phyloP scores from a whole-genome alignment of 2,797 vertebrate genomes.

The Serranus cabrilla region DNA sequence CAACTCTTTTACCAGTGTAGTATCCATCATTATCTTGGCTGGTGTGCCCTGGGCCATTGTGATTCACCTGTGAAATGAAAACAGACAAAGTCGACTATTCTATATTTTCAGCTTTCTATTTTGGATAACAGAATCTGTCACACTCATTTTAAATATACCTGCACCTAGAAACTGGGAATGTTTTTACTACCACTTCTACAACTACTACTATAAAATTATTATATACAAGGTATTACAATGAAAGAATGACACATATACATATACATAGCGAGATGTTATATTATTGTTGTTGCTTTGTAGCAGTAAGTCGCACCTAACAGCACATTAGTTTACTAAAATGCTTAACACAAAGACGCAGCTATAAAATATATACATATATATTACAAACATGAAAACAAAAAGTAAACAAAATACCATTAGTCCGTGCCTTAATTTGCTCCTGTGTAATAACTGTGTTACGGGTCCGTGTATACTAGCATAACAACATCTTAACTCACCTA shows the following conservation, averaged over 20 bases:
- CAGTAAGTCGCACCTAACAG: not conserved
- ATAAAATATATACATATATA: not conserved
- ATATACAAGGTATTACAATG: not conserved
- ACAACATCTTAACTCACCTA: not conserved
- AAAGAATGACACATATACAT: too few relatives aligned
- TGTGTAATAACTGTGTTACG: not conserved
- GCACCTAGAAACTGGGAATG: not conserved
- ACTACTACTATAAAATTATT: not conserved
- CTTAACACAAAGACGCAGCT: not conserved
- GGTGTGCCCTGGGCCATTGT: slow-evolving; percentile 75
- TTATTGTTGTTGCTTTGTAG: not conserved
- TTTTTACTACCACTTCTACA: not conserved
- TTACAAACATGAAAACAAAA: not conserved
- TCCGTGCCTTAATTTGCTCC: too few relatives aligned
- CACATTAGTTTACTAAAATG: too few relatives aligned
- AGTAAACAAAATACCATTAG: not conserved
- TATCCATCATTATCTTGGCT: slow-evolving; percentile 73
- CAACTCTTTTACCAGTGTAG: slow-evolving; percentile 80
- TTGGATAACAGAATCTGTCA: not conserved
- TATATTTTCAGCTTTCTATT: not conserved
- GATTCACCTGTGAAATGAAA: slow-evolving; percentile 32
- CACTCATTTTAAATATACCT: not conserved
- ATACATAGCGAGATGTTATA: too few relatives aligned
- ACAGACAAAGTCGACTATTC: not conserved
- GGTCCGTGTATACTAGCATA: fast-evolving